Conservation (phyloP, 2,113 vertebrate genomes). For the Cheirogaleus medius region DNA sequence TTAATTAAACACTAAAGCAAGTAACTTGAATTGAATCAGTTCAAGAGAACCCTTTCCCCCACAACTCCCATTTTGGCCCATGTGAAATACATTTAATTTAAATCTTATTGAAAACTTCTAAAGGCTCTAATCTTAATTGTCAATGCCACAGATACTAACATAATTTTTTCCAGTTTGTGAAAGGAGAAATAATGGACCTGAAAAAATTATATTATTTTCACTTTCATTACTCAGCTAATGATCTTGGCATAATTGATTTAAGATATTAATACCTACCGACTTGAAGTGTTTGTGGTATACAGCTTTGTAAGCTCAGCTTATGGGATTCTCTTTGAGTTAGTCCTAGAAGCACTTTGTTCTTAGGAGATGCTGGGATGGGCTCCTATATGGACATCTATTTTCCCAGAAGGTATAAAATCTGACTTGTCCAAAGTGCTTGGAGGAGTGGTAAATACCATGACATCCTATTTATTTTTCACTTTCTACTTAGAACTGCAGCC, state of each 20-base stretch:
- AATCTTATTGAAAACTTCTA: conserved; percentile 77
- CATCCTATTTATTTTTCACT: conserved; percentile 21
- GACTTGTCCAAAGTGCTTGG: conserved; percentile 27
- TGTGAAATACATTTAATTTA: conserved; percentile 70
- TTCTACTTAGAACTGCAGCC: conserved; percentile 45
- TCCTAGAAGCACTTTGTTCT: conserved; percentile 40
- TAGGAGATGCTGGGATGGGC: not conserved
- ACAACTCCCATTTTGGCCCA: conserved; percentile 68
- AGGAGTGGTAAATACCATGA: conserved; percentile 2
- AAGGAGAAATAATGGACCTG: not conserved
- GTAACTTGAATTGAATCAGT: conserved; percentile 68
- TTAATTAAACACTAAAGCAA: conserved; percentile 80
- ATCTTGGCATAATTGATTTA: conserved; percentile 19
- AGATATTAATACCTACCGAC: not conserved
- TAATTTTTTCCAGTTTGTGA: conserved; percentile 10
- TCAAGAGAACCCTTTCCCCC: conserved; percentile 65
- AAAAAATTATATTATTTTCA: conserved; percentile 38
- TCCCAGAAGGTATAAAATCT: conserved; percentile 2
- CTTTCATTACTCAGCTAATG: conserved; percentile 20
- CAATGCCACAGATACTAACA: conserved; percentile 57
- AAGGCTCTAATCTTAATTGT: conserved; percentile 35
- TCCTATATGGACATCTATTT: not conserved
- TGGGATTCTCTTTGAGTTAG: conserved; percentile 44
- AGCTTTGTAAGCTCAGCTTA: not conserved
- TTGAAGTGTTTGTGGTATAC: not conserved